Conservation (phyloP, 1,140 invertebrate species). For the Drosophila lowei region DNA sequence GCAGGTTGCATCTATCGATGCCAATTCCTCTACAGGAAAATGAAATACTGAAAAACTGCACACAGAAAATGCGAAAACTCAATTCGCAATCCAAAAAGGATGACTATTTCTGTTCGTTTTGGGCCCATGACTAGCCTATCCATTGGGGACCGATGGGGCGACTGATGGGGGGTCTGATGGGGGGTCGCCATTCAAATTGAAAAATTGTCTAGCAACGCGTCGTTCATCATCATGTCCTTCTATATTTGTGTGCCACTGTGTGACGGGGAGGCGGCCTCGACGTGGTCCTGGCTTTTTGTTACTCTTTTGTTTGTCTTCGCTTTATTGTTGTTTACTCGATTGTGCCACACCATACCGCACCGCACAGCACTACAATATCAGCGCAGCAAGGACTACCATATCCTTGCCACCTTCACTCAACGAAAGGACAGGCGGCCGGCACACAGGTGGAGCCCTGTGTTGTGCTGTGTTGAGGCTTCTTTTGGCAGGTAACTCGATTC, state of each 20-base stretch:
- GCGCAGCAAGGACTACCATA: no score
- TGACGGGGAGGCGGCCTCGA: neutral
- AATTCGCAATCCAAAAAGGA: constrained; percentile 54
- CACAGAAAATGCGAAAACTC: constrained; percentile 32
- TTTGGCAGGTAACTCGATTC: constrained; percentile 79
- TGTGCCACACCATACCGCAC: constrained; percentile 34
- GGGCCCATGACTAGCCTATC: constrained; percentile 6
- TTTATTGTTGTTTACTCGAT: constrained; percentile 79
- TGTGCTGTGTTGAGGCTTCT: constrained; percentile 29
- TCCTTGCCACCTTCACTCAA: constrained; percentile 12
- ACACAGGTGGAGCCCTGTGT: neutral
- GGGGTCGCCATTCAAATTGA: constrained; percentile 69
- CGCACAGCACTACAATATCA: no score
- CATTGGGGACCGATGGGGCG: neutral
- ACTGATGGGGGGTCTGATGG: neutral
- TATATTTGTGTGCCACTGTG: constrained; percentile 31
- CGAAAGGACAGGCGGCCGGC: constrained; percentile 8
- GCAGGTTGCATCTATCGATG: constrained; percentile 71
- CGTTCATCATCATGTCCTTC: constrained; percentile 74
- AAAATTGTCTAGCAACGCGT: constrained; percentile 79
- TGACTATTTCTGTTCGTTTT: constrained; percentile 26
- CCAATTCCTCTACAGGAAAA: constrained; percentile 20
- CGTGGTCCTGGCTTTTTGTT: constrained; percentile 41
- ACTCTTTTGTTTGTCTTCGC: constrained; percentile 79
- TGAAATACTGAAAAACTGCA: constrained; percentile 14